These are phyloP conservation scores for Poecile atricapillus DNA, from an alignment of 2,113 vertebrate genomes.

Conservation along the genomic window DNA sequence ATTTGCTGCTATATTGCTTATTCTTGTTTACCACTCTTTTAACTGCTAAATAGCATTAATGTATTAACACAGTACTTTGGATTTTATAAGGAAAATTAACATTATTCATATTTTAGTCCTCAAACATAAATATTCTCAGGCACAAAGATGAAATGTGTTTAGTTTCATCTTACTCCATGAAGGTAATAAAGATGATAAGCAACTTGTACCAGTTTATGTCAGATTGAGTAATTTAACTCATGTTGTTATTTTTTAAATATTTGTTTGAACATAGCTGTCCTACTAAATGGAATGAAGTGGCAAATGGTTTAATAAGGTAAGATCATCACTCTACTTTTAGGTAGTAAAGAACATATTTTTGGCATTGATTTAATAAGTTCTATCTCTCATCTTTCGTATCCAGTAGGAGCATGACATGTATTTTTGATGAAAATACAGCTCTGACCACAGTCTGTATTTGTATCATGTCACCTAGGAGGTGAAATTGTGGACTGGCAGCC, in stretches of 20 bases:
- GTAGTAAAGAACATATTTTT: background rate
- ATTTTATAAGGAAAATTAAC: background rate
- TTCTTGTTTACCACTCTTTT: background rate
- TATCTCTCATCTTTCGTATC: background rate
- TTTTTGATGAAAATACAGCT: slow-evolving; percentile 29
- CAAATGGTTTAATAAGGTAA: background rate
- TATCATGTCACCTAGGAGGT: slow-evolving; percentile 43
- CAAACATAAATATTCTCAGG: background rate
- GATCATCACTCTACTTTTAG: background rate
- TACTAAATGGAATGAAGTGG: background rate
- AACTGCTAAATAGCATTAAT: background rate
- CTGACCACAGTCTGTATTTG: slow-evolving; percentile 50
- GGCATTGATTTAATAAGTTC: background rate
- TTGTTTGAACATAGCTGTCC: background rate
- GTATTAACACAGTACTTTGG: background rate
- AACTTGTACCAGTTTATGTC: background rate
- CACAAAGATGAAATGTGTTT: background rate
- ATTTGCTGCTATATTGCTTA: background rate
- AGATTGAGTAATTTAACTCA: background rate
- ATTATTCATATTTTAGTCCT: background rate
- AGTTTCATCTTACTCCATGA: background rate
- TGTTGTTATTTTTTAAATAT: background rate
- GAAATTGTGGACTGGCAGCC: slow-evolving; percentile 33
- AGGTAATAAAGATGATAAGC: background rate
- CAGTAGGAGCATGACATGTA: background rate